Base-by-base conservation (phyloP, 2,797 vertebrate species). In the Pipistrellus pipistrellus region DNA sequence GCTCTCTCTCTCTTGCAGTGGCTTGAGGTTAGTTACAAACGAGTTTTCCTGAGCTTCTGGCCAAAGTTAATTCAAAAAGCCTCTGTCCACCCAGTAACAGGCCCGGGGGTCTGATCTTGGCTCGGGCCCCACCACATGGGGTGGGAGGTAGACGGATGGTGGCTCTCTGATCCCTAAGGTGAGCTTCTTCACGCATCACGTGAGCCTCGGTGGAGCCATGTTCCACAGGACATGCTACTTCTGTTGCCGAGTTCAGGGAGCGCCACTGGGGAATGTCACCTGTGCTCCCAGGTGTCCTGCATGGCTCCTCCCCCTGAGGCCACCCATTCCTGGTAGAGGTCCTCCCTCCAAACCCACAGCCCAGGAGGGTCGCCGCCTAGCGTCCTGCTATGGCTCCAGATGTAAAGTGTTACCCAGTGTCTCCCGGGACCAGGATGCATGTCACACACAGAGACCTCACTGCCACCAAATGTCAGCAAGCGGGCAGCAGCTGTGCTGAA, bases 131-230 rank as follows among this genome's bases (percentile, higher is more conserved):
- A 41, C 41, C 72, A n/a, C 41, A 4, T 8, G 44, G 20, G 68
- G 23, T 1, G 11, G 8, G 17, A 5, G 20, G 3, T 0, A 0
- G 66, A 12, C 1, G 6, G n/a, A 7, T 3, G 0, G 23, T 0
- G 1, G 27, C 14, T 48, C 38, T 11, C 9, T 0, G 18, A 38
- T 27, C 25, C 76, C 32, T 48, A 20, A 32, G 6, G 18, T 8
- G 23, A 38, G 23, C 4, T 13, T n/a, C 71, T 15, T 66, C 94
- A 23, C n/a, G 0, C 1, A 1, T 10, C 51, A 12, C 6, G 18
- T 20, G 69, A 78, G 46, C 20, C 25, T 15, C 21, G 8, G 25
- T 0, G 0, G 62, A 41, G 35, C 48, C 53, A 27, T 3, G 18
- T 14, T 48, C 6, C 4, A 46, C 15, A 71, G 68, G 15, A 38